Percentiles rank a stretch among this genome's conserved stretches.
phyloP scores from a whole-genome alignment of 2,888 invertebrate genomes.

The Chrysolina americana region DNA sequence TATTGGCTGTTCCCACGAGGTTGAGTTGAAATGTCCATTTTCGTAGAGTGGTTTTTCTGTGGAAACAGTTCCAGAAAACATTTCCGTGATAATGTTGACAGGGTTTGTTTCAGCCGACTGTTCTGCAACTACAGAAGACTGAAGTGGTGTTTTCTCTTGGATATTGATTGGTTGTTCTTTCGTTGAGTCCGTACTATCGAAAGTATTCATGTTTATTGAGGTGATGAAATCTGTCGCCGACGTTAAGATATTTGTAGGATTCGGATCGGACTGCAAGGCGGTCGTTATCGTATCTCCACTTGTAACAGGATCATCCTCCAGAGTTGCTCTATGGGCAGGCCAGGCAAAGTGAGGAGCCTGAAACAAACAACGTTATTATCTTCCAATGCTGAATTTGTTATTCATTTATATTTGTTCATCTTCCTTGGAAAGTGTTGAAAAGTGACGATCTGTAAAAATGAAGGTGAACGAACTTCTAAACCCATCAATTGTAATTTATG shows the following conservation, averaged over 20 bases:
- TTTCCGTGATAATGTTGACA: not conserved
- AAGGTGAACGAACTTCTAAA: too few species aligned
- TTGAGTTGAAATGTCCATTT: not conserved
- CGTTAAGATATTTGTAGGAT: not conserved
- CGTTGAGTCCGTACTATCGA: not conserved
- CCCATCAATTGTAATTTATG: too few species aligned
- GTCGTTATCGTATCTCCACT: not conserved
- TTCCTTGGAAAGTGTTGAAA: too few species aligned
- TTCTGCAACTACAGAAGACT: not conserved
- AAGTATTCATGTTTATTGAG: not conserved
- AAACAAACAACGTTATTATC: not conserved
- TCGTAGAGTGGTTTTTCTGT: slow-evolving; percentile 1
- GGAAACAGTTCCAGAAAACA: not conserved
- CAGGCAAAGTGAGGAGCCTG: slow-evolving; percentile 12
- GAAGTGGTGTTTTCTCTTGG: too few species aligned
- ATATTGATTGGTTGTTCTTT: not conserved
- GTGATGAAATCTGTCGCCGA: not conserved
- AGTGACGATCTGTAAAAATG: too few species aligned
- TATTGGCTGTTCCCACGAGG: not conserved
- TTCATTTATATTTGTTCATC: too few species aligned
- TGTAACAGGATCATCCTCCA: not conserved
- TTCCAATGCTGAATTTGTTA: not conserved
- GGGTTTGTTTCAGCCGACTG: not conserved
- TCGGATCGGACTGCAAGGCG: not conserved
- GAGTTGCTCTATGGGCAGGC: not conserved